Evolutionary conservation across 2,113 vertebrate species (phyloP).

Genomic region (Asarcornis scutulata): DNA sequence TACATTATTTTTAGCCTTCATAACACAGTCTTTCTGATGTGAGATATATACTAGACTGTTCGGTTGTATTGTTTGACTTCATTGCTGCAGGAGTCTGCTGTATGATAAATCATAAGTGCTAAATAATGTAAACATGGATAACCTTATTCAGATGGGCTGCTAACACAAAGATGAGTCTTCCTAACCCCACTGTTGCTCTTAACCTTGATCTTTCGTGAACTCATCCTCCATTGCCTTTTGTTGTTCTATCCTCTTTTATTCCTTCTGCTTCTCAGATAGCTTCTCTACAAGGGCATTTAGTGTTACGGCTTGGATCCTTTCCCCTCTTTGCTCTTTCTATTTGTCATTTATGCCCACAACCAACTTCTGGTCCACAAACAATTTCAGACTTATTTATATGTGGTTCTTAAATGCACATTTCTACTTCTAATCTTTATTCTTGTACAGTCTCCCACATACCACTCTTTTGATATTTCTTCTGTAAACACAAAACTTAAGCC

Average conservation of each 20-base stretch:
- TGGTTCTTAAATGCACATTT: not conserved
- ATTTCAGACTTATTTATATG: not conserved
- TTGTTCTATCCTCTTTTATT: not conserved
- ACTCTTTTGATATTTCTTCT: slow-evolving; percentile 3
- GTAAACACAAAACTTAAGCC: not conserved
- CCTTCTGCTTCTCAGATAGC: not conserved
- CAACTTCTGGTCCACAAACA: not conserved
- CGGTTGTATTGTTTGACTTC: not conserved
- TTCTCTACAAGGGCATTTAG: not conserved
- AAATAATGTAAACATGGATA: not conserved
- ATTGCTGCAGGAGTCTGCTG: not conserved
- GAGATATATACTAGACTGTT: not conserved
- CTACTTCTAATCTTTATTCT: not conserved
- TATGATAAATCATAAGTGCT: not conserved
- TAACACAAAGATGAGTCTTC: not conserved
- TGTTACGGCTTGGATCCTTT: not conserved
- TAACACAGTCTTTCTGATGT: not conserved
- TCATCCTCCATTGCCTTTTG: not conserved
- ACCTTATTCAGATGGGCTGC: not conserved
- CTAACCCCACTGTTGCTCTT: not conserved
- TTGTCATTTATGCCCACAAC: not conserved
- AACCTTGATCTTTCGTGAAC: not conserved
- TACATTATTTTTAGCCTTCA: not conserved
- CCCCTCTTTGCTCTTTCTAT: not conserved
- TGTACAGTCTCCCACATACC: not conserved